These are phyloP conservation scores for Apamea crenata DNA, from an alignment of 2,888 invertebrate species.

Conservation along the genomic window DNA sequence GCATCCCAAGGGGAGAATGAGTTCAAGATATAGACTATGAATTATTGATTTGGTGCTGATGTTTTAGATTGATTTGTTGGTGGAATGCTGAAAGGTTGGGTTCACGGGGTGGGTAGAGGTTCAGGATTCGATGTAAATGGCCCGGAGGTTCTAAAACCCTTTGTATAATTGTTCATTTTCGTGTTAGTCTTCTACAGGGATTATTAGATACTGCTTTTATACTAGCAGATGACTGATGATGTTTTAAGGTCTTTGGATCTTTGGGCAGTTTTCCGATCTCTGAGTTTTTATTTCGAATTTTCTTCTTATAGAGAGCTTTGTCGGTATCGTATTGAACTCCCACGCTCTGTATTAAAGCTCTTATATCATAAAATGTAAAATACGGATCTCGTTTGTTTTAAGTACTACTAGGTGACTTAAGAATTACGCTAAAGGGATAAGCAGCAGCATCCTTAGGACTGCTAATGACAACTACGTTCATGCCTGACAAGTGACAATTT, in stretches of 20 bases:
- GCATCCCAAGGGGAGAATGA: conserved; percentile 68
- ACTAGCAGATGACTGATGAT: not conserved
- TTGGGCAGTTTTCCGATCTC: not conserved
- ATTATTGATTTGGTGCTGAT: conserved; percentile 77
- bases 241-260: not conserved
- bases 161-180: not conserved
- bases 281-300: not conserved
- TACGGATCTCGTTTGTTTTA: not conserved
- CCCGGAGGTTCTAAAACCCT: not conserved
- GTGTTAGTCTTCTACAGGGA: not conserved
- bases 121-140: not conserved
- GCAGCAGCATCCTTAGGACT: not conserved
- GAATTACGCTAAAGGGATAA: not conserved
- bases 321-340: not conserved
- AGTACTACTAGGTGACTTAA: not conserved
- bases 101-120: conserved; percentile 6
- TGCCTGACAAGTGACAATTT: not conserved
- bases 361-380: not conserved
- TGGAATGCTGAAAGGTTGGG: conserved; percentile 23
- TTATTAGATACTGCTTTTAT: not conserved
- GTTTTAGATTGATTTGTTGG: conserved; percentile 70
- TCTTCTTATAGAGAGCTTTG: not conserved
- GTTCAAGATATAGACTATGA: conserved; percentile 77
- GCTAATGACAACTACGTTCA: not conserved
- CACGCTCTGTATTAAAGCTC: not conserved